Conservation (phyloP, 2,888 invertebrate genomes). For the Romanomermis culicivorax region DNA sequence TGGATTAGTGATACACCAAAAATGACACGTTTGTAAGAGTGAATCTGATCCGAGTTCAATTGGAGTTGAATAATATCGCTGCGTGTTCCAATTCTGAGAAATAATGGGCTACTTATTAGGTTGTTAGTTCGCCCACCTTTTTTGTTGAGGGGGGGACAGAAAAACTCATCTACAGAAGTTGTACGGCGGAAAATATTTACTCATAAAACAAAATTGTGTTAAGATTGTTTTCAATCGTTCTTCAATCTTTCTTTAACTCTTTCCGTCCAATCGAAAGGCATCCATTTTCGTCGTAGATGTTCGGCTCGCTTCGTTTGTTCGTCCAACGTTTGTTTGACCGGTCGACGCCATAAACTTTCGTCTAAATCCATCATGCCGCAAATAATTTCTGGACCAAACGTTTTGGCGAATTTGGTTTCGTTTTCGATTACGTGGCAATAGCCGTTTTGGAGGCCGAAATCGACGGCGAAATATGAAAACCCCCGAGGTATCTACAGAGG, state of each 20-base stretch:
- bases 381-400: slow-evolving; percentile 76
- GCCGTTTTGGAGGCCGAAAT: slow-evolving; percentile 65
- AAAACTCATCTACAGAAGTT: no score
- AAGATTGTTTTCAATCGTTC: neutral
- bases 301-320: slow-evolving; percentile 24
- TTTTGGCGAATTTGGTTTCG: slow-evolving; percentile 55
- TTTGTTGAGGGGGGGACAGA: no score
- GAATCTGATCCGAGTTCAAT: no score
- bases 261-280: slow-evolving; percentile 17
- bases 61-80: no score
- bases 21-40: no score
- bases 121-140: no score
- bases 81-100: no score
- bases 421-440: slow-evolving; percentile 95
- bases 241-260: slow-evolving; percentile 4
- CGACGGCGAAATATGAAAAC: slow-evolving; percentile 77
- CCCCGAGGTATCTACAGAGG: slow-evolving; percentile 57
- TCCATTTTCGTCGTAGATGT: slow-evolving; percentile 11
- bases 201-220: no score
- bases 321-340: slow-evolving; percentile 49
- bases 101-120: no score
- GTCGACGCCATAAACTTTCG: slow-evolving; percentile 55
- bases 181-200: no score
- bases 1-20: no score
- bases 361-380: slow-evolving; percentile 81